Evolutionary conservation across 1,140 invertebrate genomes (phyloP).

Genomic region (Hyles euphorbiae): DNA sequence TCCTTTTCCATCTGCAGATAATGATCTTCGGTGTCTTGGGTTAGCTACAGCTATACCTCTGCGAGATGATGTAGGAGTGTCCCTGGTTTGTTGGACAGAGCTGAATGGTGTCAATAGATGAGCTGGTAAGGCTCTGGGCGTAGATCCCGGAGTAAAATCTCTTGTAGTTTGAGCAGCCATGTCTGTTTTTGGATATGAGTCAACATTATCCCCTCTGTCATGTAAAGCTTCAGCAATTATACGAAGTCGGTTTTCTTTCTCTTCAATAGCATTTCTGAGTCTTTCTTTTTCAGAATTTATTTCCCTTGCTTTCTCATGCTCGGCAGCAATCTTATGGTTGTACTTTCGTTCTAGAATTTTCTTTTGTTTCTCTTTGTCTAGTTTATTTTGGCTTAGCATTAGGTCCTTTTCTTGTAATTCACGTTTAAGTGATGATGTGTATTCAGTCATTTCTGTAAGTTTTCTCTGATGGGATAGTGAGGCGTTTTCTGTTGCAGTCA

Average conservation of each 20-base stretch:
- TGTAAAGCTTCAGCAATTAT: conserved; percentile 57
- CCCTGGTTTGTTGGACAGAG: conserved; percentile 41
- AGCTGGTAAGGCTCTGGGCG: conserved; percentile 59
- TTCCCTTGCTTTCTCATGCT: conserved; percentile 82
- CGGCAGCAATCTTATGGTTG: conserved; percentile 81
- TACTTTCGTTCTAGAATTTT: conserved; percentile 78
- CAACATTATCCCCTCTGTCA: conserved; percentile 42
- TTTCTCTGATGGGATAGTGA: conserved; percentile 74
- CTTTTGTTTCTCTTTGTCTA: conserved; percentile 86
- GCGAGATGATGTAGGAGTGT: conserved; percentile 53
- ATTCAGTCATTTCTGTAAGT: conserved; percentile 71
- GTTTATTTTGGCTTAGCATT: conserved; percentile 81
- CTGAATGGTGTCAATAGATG: conserved; percentile 65
- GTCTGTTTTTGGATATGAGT: conserved; percentile 36
- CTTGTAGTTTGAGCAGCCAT: conserved; percentile 54
- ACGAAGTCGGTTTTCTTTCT: conserved; percentile 73
- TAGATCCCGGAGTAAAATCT: conserved; percentile 61
- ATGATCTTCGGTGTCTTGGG: conserved; percentile 84
- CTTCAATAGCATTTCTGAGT: conserved; percentile 74
- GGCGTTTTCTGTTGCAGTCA: conserved; percentile 75
- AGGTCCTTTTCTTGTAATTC: conserved; percentile 81
- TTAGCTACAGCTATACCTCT: conserved; percentile 81
- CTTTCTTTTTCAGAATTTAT: conserved; percentile 81
- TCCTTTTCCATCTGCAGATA: conserved; percentile 83
- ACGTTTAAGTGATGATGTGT: conserved; percentile 50